These are phyloP conservation scores for Hippotragus niger DNA, from an alignment of 2,113 vertebrate species.

Conservation along the genomic window DNA sequence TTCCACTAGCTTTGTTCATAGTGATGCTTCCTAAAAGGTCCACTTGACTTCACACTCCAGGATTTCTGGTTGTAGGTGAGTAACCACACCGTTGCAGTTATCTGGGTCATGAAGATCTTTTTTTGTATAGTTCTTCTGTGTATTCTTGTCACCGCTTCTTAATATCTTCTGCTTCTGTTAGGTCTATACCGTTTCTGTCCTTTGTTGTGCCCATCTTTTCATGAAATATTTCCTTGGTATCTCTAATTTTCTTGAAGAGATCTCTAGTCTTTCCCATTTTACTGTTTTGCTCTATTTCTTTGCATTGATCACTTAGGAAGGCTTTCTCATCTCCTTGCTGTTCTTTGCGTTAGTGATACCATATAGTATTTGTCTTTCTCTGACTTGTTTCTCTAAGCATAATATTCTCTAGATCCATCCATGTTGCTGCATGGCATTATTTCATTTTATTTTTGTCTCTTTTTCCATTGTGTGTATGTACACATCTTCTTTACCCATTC, in stretches of 20 bases:
- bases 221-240: neutral
- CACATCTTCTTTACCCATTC: neutral
- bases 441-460: neutral
- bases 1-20: too few species aligned
- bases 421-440: neutral
- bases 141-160: neutral
- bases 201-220: neutral
- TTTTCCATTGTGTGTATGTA: neutral
- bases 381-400: neutral
- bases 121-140: neutral
- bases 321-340: neutral
- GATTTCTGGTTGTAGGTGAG: too few species aligned
- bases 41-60: too few species aligned
- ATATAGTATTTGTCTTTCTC: neutral
- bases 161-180: neutral
- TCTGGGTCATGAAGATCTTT: too few species aligned
- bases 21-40: too few species aligned
- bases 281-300: neutral
- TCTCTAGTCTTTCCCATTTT: neutral
- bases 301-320: neutral
- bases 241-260: neutral
- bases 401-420: neutral
- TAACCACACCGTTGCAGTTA: too few species aligned
- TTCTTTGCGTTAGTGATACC: neutral
- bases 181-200: fast-evolving